These are phyloP conservation scores for Philereme vetulata DNA, from an alignment of 2,888 invertebrate species.

Conservation along the genomic window DNA sequence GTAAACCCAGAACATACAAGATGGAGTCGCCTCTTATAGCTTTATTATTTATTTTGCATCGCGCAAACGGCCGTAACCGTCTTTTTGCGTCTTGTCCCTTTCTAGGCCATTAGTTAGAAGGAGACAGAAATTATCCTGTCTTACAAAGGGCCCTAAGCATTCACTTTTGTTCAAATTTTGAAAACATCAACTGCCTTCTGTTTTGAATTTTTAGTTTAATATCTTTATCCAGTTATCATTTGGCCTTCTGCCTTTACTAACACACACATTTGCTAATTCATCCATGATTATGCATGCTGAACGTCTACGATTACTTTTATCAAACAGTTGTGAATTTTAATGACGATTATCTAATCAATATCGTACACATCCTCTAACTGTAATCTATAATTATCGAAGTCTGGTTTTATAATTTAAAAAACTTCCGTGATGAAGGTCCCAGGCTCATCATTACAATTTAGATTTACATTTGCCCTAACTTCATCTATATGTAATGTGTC, in stretches of 20 bases:
- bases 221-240: neutral
- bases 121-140: conserved; percentile 66
- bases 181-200: conserved; percentile 30
- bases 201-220: neutral
- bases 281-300: conserved; percentile 10
- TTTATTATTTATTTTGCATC: conserved; percentile 77
- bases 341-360: conserved; percentile 31
- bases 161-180: conserved; percentile 55
- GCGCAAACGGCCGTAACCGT: conserved; percentile 75
- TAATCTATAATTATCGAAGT: neutral
- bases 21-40: conserved; percentile 61
- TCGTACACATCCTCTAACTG: conserved; percentile 17
- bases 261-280: neutral
- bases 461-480: neutral
- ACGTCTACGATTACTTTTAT: conserved; percentile 23
- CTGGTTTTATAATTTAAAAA: conserved; percentile 9
- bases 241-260: neutral
- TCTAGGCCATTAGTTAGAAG: conserved; percentile 48
- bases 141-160: conserved; percentile 59
- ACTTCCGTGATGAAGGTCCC: no score
- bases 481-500: no score
- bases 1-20: conserved; percentile 61
- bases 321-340: conserved; percentile 33
- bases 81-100: conserved; percentile 65
- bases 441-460: no score